Evolutionary conservation across 2,113 vertebrate species (phyloP).

Genomic region (Upupa epops): DNA sequence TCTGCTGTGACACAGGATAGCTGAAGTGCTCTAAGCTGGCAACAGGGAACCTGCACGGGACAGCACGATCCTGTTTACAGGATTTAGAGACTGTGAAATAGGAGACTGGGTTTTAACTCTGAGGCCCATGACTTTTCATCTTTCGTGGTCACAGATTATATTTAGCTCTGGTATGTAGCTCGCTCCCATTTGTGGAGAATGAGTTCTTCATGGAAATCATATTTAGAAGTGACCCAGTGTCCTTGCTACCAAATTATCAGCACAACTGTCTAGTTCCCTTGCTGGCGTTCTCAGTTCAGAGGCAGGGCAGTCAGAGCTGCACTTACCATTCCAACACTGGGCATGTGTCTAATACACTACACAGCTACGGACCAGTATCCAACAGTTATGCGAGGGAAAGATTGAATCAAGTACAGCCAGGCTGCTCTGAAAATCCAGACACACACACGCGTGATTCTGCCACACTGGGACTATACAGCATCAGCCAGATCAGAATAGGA

Average conservation of each 20-base stretch:
- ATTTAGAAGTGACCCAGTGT: constrained; percentile 61
- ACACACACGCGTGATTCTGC: background rate
- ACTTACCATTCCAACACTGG: background rate
- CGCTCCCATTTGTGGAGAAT: constrained; percentile 42
- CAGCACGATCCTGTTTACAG: background rate
- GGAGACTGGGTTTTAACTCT: background rate
- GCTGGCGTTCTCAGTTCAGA: background rate
- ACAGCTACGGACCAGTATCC: background rate
- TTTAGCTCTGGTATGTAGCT: constrained; percentile 58
- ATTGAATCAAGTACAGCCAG: background rate
- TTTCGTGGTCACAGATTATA: constrained; percentile 59
- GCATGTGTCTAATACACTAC: constrained; percentile 2
- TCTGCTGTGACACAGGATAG: background rate
- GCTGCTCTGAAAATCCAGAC: background rate
- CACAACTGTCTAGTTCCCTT: constrained; percentile 43
- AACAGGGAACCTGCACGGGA: background rate
- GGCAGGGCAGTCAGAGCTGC: constrained; percentile 6
- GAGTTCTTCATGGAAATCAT: constrained; percentile 41
- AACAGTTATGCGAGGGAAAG: constrained; percentile 40
- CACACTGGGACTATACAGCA: background rate
- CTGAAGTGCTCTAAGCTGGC: background rate
- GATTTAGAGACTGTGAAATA: background rate
- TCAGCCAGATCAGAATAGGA: background rate
- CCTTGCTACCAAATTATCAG: constrained; percentile 69
- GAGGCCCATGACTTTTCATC: constrained; percentile 34